Evolutionary conservation across 1,140 invertebrate genomes (phyloP).

Genomic region (Thaumatotibia leucotreta): DNA sequence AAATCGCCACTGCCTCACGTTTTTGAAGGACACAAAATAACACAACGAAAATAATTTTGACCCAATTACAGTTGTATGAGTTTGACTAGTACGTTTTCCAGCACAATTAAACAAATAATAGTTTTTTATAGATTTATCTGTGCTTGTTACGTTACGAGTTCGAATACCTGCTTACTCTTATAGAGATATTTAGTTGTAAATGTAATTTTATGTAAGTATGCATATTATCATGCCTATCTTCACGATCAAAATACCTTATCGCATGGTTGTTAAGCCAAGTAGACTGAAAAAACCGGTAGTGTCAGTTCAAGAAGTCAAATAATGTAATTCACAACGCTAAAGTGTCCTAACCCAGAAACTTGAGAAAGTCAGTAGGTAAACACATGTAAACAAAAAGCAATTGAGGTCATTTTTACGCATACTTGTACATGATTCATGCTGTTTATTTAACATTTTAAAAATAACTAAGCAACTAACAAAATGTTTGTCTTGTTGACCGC

Average conservation of each 20-base stretch:
- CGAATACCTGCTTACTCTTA: background rate
- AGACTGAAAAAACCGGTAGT: background rate
- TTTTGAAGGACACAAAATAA: too few species aligned
- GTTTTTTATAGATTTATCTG: background rate
- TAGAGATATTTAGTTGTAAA: background rate
- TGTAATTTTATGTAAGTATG: background rate
- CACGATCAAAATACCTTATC: background rate
- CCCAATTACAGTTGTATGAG: too few species aligned
- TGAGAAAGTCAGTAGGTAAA: conserved; percentile 19
- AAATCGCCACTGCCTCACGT: too few species aligned
- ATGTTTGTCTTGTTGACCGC: background rate
- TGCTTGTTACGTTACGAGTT: background rate
- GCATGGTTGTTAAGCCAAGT: background rate
- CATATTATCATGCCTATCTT: background rate
- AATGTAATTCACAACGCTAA: conserved; percentile 11
- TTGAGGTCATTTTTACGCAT: conserved; percentile 38
- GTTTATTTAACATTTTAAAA: conserved; percentile 14
- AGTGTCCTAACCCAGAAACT: conserved; percentile 16
- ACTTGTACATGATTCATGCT: conserved; percentile 24
- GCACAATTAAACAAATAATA: background rate
- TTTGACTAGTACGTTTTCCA: too few species aligned
- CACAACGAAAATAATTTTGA: too few species aligned
- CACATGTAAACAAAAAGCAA: conserved; percentile 25
- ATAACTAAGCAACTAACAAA: conserved; percentile 10
- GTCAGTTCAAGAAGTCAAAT: conserved; percentile 4